Percentiles rank a stretch among this genome's conserved stretches.
Conservation (phyloP, 2,888 invertebrate species). For the Belgica antarctica region DNA sequence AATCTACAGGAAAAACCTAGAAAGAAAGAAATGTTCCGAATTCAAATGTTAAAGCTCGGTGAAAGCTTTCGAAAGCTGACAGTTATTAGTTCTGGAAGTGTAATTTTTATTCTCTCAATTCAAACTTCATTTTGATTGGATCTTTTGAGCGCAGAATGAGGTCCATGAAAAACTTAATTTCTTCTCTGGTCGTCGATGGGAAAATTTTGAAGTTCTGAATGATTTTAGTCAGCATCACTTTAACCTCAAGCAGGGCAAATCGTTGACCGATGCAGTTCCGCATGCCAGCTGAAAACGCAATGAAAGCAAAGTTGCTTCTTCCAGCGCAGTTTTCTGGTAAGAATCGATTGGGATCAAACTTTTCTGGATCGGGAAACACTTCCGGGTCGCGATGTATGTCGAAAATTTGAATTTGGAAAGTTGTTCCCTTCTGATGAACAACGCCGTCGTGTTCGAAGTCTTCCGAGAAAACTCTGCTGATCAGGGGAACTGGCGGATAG, state of each 20-base stretch:
- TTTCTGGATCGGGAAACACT: slow-evolving; percentile 63
- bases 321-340: slow-evolving; percentile 58
- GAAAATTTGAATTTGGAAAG: slow-evolving; percentile 52
- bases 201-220: slow-evolving; percentile 58
- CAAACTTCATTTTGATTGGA: slow-evolving; percentile 50
- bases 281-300: slow-evolving; percentile 66
- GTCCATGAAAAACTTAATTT: slow-evolving; percentile 55
- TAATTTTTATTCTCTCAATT: neutral
- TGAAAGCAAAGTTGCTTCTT: slow-evolving; percentile 64
- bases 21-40: too few species aligned
- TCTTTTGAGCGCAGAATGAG: slow-evolving; percentile 56
- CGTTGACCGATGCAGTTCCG: slow-evolving; percentile 58
- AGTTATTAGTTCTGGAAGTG: too few species aligned
- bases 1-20: too few species aligned
- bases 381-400: slow-evolving; percentile 63
- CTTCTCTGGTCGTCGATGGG: slow-evolving; percentile 56
- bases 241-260: slow-evolving; percentile 66
- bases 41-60: too few species aligned
- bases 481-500: slow-evolving; percentile 59
- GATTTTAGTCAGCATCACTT: slow-evolving; percentile 59
- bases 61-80: too few species aligned
- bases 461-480: slow-evolving; percentile 52
- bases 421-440: slow-evolving; percentile 50
- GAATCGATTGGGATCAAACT: slow-evolving; percentile 65
- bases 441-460: slow-evolving; percentile 48